phyloP scores from a whole-genome alignment of 1,140 invertebrate species.

The Cydia strobilella region DNA sequence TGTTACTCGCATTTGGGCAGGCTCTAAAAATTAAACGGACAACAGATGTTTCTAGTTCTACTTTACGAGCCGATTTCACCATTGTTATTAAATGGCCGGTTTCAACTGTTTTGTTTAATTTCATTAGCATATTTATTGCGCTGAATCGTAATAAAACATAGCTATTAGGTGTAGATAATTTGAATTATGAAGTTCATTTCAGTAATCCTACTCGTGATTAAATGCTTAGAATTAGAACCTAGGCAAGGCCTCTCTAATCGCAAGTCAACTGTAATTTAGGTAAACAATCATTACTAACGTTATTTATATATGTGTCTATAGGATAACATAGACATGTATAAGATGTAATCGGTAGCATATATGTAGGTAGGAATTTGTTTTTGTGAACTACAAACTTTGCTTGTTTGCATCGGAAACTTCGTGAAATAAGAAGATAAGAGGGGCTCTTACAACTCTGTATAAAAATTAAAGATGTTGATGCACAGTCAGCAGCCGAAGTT shows the following conservation, averaged over 20 bases:
- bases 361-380: not conserved
- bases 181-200: not conserved
- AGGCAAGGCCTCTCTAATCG: not conserved
- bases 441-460: not conserved
- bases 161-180: not conserved
- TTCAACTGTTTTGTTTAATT: slow-evolving; percentile 16
- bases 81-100: slow-evolving; percentile 41
- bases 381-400: not conserved
- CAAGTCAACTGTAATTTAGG: not conserved
- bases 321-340: not conserved
- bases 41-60: slow-evolving; percentile 71
- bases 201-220: not conserved
- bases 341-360: no score
- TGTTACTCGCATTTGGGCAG: slow-evolving; percentile 68
- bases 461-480: not conserved
- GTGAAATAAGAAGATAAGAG: not conserved
- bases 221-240: not conserved
- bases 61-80: slow-evolving; percentile 72
- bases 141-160: slow-evolving; percentile 1
- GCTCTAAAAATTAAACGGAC: slow-evolving; percentile 65
- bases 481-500: no score
- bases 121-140: slow-evolving; percentile 20
- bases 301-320: not conserved
- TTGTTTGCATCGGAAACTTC: not conserved
- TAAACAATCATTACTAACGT: not conserved